Conservation (phyloP, 2,888 invertebrate genomes). For the Ophioninae sp. region DNA sequence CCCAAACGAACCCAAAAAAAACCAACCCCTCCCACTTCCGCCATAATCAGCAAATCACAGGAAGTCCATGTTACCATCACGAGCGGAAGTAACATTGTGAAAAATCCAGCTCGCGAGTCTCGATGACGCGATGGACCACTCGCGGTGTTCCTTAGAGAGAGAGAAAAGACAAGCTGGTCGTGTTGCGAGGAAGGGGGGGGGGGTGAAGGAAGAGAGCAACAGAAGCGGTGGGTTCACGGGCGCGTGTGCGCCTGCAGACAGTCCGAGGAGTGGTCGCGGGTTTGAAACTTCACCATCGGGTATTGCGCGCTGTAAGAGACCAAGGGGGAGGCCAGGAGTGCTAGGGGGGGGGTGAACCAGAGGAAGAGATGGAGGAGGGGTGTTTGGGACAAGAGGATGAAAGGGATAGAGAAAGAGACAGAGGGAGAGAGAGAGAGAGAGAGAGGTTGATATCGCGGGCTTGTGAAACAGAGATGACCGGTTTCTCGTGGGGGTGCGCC, state of each 20-base stretch:
- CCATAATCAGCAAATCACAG: no score
- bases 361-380: constrained; percentile 39
- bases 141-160: constrained; percentile 33
- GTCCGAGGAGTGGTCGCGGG: constrained; percentile 63
- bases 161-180: constrained; percentile 25
- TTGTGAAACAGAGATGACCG: constrained; percentile 59
- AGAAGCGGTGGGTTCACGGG: constrained; percentile 62
- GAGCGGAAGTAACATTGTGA: constrained; percentile 48
- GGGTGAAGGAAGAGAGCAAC: constrained; percentile 35
- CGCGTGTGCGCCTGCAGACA: constrained; percentile 62
- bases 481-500: constrained; percentile 78
- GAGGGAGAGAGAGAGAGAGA: constrained; percentile 40
- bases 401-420: no score
- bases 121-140: constrained; percentile 57
- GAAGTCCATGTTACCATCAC: constrained; percentile 33
- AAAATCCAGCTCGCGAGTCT: constrained; percentile 43
- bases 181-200: constrained; percentile 12
- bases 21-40: no score
- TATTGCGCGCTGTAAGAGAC: constrained; percentile 46
- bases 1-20: no score
- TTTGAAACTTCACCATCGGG: constrained; percentile 43
- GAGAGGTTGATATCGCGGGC: constrained; percentile 47
- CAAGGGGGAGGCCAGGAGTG: constrained; percentile 45
- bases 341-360: constrained; percentile 52
- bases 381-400: constrained; percentile 31